Conservation (phyloP, 2,113 vertebrate species). For the Sula dactylatra region DNA sequence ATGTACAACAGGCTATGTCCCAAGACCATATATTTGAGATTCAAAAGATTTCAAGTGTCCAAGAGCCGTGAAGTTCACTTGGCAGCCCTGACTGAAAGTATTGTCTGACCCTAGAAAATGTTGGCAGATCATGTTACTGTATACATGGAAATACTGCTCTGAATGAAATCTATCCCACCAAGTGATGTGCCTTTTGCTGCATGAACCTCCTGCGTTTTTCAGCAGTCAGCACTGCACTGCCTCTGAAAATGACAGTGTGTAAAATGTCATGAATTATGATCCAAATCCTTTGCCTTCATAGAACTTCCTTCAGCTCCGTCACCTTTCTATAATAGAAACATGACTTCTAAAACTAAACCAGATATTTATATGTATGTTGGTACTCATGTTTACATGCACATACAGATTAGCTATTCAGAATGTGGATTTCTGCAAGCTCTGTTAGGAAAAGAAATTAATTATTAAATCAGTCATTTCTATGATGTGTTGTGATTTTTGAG, state of each 20-base stretch:
- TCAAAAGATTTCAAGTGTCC: background rate
- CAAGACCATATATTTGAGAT: background rate
- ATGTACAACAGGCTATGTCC: background rate
- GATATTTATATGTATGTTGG: background rate
- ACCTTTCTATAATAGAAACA: background rate
- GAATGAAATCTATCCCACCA: conserved; percentile 54
- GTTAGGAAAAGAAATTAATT: background rate
- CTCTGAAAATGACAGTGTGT: conserved; percentile 26
- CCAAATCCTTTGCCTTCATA: background rate
- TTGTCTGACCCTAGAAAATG: background rate
- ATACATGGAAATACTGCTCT: background rate
- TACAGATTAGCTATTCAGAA: background rate
- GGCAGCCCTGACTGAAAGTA: background rate
- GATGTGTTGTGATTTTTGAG: background rate
- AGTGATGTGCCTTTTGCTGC: conserved; percentile 11
- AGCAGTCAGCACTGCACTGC: conserved; percentile 2
- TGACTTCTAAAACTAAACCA: conserved; percentile 22
- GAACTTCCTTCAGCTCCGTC: conserved; percentile 22
- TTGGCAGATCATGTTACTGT: conserved; percentile 13
- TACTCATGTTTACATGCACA: background rate
- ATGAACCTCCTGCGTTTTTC: background rate
- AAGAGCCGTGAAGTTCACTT: background rate
- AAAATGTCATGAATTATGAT: conserved; percentile 39
- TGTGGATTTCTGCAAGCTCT: background rate
- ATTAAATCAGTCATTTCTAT: background rate